Conservation (phyloP, 1,140 invertebrate genomes). For the Drosophila teissieri region DNA sequence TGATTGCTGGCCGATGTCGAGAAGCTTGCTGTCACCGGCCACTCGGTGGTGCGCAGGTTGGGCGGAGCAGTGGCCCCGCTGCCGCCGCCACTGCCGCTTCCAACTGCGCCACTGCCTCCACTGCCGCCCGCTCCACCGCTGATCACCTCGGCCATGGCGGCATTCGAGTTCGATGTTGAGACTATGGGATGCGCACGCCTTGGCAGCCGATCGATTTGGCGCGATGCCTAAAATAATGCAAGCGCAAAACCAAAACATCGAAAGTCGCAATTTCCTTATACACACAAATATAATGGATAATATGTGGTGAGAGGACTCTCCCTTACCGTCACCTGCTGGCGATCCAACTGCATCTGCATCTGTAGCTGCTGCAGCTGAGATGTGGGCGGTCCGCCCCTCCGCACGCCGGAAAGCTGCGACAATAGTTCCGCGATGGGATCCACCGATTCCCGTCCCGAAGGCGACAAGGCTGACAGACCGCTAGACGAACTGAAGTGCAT, state of each 20-base stretch:
- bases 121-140: conserved; percentile 52
- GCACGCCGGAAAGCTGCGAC: conserved; percentile 95
- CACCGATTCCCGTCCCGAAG: conserved; percentile 93
- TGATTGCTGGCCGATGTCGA: conserved; percentile 73
- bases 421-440: conserved; percentile 97
- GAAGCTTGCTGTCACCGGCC: conserved; percentile 76
- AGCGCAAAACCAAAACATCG: conserved; percentile 45
- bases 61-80: conserved; percentile 62
- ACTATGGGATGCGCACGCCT: conserved; percentile 87
- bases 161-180: conserved; percentile 84
- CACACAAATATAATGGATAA: conserved; percentile 37
- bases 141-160: conserved; percentile 83
- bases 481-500: conserved; percentile 96
- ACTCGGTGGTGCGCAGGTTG: conserved; percentile 77
- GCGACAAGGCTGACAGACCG: conserved; percentile 91
- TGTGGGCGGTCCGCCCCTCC: conserved; percentile 89
- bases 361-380: conserved; percentile 94
- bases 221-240: conserved; percentile 87
- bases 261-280: conserved; percentile 59
- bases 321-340: conserved; percentile 92
- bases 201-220: conserved; percentile 94
- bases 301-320: conserved; percentile 11
- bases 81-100: conserved; percentile 59
- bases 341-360: conserved; percentile 95
- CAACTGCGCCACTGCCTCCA: conserved; percentile 59